Evolutionary conservation across 2,888 invertebrate genomes (phyloP), one percentile per base, ranked within the genome.

Genomic region (Eulithis testata): DNA sequence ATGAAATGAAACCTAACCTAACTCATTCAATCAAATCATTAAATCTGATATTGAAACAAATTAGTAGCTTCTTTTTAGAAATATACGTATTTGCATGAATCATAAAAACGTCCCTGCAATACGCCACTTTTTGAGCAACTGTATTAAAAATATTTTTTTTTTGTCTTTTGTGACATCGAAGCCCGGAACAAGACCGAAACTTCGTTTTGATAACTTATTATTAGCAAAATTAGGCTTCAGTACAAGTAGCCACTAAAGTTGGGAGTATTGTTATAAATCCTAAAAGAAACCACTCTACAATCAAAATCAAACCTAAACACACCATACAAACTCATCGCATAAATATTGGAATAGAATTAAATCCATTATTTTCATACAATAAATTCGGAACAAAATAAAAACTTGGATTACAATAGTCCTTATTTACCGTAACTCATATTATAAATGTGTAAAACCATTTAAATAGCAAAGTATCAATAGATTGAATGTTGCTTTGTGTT

Each of bases 361-460:
- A 87, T 81, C 87, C 85, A 89, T 91, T 92, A 93, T 90, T 88
- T 89, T 88, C 91, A 83, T 87, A 90, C 92, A 92, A 91, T 90
- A 87, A 83, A 79, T 75, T 85, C 82, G 76, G 86, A 82, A 90
- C 86, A 90, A 89, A 84, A 85, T 86, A 85, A 85, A 87, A 89
- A 84, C 86, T 78, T 62, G 61, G 59, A 66, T 71, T 77, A 91
- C 90, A 92, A 93, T 77, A 77, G 81, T 72, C 74, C 82, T 81
- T 91, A 92, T 93, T 92, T 93, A 91, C 87, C 87, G 89, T 89
- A 86, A 85, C 91, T 89, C 84, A 85, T 84, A 91, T 89, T 91
- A 92, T 92, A 91, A 91, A 93, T 92, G 92, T 92, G 91, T 93
- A 93, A 92, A 92, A 91, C 91, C 91, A 90, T 92, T 92, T 92